These are phyloP conservation scores for Aelia acuminata DNA, from an alignment of 2,888 invertebrate species.

Conservation along the genomic window DNA sequence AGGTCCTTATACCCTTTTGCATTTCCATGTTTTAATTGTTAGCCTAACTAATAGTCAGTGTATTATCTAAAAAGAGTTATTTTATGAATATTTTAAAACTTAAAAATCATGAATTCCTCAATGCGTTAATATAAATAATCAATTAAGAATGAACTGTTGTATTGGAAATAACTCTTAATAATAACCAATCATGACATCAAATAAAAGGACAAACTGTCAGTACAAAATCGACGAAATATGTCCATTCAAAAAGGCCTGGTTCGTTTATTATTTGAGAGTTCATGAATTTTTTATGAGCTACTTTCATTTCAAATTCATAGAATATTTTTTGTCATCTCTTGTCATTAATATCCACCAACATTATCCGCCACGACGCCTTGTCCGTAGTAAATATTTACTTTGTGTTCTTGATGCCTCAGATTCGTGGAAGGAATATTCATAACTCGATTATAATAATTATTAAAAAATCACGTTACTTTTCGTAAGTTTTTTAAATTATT, in stretches of 20 bases:
- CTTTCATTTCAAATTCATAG: constrained; percentile 34
- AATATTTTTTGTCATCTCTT: constrained; percentile 24
- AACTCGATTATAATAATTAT: neutral
- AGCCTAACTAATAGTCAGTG: too few species aligned
- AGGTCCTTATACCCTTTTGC: too few species aligned
- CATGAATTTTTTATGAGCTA: constrained; percentile 32
- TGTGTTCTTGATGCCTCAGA: neutral
- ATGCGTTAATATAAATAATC: neutral
- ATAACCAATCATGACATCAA: neutral
- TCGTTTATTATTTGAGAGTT: constrained; percentile 26
- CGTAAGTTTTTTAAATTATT: too few species aligned
- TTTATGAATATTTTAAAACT: too few species aligned
- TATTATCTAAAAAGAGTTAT: too few species aligned
- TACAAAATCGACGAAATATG: constrained; percentile 7
- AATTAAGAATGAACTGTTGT: neutral
- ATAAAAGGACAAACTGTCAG: neutral
- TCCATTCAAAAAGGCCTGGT: neutral
- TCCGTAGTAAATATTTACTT: neutral
- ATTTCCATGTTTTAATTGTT: too few species aligned
- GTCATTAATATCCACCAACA: constrained; percentile 27
- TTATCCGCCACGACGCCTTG: neutral
- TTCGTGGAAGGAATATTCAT: neutral
- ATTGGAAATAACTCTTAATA: neutral
- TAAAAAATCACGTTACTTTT: neutral
- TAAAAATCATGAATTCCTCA: neutral